Evolutionary conservation across 2,797 vertebrate species (phyloP), one percentile per base, ranked within the genome.

Genomic region (Sylvilagus floridanus): DNA sequence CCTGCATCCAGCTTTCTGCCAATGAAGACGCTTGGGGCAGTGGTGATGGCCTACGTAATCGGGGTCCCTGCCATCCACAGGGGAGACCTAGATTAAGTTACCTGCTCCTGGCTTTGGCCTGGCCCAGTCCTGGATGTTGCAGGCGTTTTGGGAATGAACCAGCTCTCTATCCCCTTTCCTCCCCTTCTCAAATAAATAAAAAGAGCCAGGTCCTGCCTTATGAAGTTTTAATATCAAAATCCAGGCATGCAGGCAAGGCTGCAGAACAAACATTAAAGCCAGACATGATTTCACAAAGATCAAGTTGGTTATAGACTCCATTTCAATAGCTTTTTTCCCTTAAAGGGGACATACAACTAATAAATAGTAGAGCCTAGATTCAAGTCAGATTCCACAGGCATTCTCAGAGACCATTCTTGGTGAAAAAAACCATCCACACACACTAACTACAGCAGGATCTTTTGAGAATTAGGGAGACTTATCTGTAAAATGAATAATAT

Each of bases 231-330:
- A 66, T 83, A 77, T 83, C 11, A 83, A 91, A 94, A 77, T 66
- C n/a, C 35, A 87, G 54, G 37, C 35, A 77, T 72, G n/a, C 35
- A 83, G 54, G 37, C 35, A 65, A 66, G 35, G 30, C 10, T 60
- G 2, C 13, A 71, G 81, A 60, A 65, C 19, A 71, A 81, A 81
- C 65, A 85, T 77, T 71, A 86, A 76, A 57, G 11, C 60, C 52
- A 60, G 30, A 57, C 60, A 63, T n/a, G 32, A 89, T 66, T 96
- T 82, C 54, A 72, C 92, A 89, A 21, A 66, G 47, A 90, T 57
- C 14, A 72, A 89, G 66, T 8, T 50, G 57, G 17, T 82, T 63
- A 72, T 26, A 2, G 14, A 16, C 2, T 75, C 47, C 50, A 62
- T 73, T 66, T 87, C 30, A 71, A 66, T 28, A 77, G 63, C 26